These are phyloP conservation scores for Diorhabda sublineata DNA, from an alignment of 1,140 invertebrate genomes.

Conservation along the genomic window DNA sequence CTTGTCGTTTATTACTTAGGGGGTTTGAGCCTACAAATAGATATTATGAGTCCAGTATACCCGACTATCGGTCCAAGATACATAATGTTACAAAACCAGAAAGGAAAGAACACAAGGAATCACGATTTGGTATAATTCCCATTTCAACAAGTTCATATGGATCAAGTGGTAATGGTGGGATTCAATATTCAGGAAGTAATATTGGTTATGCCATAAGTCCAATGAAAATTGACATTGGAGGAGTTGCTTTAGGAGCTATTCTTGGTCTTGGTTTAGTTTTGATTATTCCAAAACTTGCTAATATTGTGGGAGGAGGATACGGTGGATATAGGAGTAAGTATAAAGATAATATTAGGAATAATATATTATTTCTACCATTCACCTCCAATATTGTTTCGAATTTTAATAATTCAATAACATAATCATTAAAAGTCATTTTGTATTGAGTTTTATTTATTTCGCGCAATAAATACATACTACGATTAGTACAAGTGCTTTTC, in stretches of 20 bases:
- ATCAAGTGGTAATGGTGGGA: slow-evolving; percentile 30
- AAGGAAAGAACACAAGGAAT: slow-evolving; percentile 29
- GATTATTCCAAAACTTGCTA: slow-evolving; percentile 71
- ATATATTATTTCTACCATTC: too few species aligned
- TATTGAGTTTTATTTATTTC: too few species aligned
- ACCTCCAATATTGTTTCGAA: too few species aligned
- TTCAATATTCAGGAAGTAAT: slow-evolving; percentile 47
- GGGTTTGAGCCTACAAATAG: slow-evolving; percentile 41
- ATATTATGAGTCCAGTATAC: slow-evolving; percentile 38
- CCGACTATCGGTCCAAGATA: slow-evolving; percentile 23
- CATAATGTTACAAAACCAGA: slow-evolving; percentile 26
- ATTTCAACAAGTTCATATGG: slow-evolving; percentile 4
- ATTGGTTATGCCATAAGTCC: slow-evolving; percentile 52
- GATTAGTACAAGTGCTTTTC: too few species aligned
- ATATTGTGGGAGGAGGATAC: slow-evolving; percentile 60
- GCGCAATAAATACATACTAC: too few species aligned
- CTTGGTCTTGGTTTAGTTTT: slow-evolving; percentile 74
- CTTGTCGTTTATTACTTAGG: slow-evolving; percentile 20
- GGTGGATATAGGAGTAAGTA: slow-evolving; percentile 58
- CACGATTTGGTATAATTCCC: slow-evolving; percentile 28
- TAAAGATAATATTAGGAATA: not conserved
- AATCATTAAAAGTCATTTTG: too few species aligned
- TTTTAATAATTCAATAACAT: too few species aligned
- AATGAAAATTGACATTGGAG: slow-evolving; percentile 75
- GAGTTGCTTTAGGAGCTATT: slow-evolving; percentile 71